phyloP scores from a whole-genome alignment of 2,113 vertebrate genomes.

The Todiramphus saurophagus region DNA sequence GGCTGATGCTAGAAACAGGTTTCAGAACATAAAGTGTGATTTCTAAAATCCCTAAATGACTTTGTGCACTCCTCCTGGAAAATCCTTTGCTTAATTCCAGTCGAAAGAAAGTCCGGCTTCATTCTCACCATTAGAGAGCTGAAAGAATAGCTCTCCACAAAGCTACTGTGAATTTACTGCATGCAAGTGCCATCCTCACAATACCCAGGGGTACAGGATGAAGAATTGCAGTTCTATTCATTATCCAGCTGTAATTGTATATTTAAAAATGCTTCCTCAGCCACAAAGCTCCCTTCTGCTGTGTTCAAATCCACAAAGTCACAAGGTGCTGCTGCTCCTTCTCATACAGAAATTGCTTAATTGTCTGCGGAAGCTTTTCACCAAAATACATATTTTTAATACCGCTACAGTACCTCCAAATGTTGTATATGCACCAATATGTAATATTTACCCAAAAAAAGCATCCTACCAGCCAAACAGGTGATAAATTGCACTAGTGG shows the following conservation, averaged over 20 bases:
- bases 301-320: neutral
- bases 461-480: neutral
- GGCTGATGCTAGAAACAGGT: conserved; percentile 4
- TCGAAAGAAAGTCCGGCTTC: neutral
- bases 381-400: neutral
- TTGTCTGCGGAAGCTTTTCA: neutral
- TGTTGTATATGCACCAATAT: fast-evolving
- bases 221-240: neutral
- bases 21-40: neutral
- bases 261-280: neutral
- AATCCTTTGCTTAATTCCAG: neutral
- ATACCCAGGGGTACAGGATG: neutral
- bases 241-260: neutral
- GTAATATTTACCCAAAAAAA: neutral
- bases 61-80: neutral
- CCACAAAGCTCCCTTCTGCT: neutral
- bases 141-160: neutral
- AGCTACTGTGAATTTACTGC: neutral
- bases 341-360: neutral
- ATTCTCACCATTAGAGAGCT: neutral
- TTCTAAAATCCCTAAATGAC: neutral
- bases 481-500: no score
- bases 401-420: neutral
- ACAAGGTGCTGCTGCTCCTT: neutral
- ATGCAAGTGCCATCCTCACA: neutral